A percentile compares a stretch with the other conserved stretches of the same genome.
phyloP scores from a whole-genome alignment of 2,113 vertebrate species.

The Hylia prasina region DNA sequence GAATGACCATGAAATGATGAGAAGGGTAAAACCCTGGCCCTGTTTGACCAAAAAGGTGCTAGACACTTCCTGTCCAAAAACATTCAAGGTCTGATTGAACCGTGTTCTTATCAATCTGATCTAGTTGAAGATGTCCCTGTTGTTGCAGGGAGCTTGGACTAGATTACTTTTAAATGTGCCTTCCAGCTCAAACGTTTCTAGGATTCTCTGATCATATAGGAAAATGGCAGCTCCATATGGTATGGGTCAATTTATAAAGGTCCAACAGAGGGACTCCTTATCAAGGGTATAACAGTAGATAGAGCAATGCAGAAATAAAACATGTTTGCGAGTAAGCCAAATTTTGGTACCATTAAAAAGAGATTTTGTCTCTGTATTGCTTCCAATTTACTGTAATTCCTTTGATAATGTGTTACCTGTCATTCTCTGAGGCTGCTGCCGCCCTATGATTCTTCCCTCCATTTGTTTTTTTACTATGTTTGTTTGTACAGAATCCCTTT shows the following conservation, averaged over 20 bases:
- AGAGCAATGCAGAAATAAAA: neutral
- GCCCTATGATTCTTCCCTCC: neutral
- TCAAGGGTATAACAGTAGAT: neutral
- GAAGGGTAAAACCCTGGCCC: neutral
- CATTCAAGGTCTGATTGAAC: neutral
- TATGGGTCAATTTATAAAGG: neutral
- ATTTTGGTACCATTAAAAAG: neutral
- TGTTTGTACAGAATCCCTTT: neutral
- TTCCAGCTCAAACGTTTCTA: neutral
- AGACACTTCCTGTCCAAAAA: neutral
- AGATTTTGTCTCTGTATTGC: rapidly evolving
- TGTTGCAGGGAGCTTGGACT: neutral
- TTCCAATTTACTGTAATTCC: neutral
- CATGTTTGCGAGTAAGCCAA: neutral
- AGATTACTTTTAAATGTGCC: neutral
- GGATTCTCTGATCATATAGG: neutral
- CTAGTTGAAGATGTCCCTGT: neutral
- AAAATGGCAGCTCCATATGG: neutral
- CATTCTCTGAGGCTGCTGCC: neutral
- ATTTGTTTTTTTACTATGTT: neutral
- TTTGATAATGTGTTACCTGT: neutral
- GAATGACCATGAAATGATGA: neutral
- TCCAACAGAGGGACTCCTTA: neutral
- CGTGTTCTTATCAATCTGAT: neutral
- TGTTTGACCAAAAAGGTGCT: neutral